A percentile compares a stretch with the other conserved stretches of the same genome.
These are phyloP conservation scores for Caenorhabditis virilis DNA, from an alignment of 2,888 invertebrate genomes.

Conservation along the genomic window DNA sequence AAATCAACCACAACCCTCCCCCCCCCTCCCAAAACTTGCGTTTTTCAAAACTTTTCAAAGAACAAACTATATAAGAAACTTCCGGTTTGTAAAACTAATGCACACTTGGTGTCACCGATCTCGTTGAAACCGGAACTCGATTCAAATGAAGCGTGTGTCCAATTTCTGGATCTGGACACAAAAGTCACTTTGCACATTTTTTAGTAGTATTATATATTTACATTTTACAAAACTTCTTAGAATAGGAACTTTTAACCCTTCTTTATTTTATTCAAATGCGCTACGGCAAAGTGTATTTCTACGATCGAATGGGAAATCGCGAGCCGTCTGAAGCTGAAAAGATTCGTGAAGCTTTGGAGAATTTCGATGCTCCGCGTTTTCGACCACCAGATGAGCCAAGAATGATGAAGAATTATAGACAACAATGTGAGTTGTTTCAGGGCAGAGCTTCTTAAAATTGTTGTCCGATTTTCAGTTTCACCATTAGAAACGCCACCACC, in stretches of 20 bases:
- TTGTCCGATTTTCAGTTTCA: slow-evolving; percentile 29
- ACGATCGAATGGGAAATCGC: slow-evolving; percentile 62
- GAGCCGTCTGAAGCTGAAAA: slow-evolving; percentile 49
- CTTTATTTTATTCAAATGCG: no score
- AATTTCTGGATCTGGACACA: not conserved
- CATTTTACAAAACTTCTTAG: not conserved
- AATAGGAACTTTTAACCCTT: no score
- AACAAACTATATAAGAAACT: not conserved
- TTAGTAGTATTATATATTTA: not conserved
- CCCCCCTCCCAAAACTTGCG: no score
- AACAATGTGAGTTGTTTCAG: slow-evolving; percentile 24
- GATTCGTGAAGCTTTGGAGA: slow-evolving; percentile 49
- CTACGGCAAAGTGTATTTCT: slow-evolving; percentile 63
- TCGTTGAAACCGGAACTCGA: no score
- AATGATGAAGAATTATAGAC: slow-evolving; percentile 41
- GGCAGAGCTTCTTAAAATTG: no score
- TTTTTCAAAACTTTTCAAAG: no score
- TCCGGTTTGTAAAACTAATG: not conserved
- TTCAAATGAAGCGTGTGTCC: not conserved
- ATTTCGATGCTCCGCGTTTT: slow-evolving; percentile 53
- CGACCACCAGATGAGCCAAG: slow-evolving; percentile 46
- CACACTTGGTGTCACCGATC: no score
- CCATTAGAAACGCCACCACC: slow-evolving; percentile 45
- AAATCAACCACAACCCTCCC: no score
- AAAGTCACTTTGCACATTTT: not conserved